A percentile compares a stretch with the other conserved stretches of the same genome.
Conservation (phyloP, 2,888 invertebrate species). For the Tipula vernalis region DNA sequence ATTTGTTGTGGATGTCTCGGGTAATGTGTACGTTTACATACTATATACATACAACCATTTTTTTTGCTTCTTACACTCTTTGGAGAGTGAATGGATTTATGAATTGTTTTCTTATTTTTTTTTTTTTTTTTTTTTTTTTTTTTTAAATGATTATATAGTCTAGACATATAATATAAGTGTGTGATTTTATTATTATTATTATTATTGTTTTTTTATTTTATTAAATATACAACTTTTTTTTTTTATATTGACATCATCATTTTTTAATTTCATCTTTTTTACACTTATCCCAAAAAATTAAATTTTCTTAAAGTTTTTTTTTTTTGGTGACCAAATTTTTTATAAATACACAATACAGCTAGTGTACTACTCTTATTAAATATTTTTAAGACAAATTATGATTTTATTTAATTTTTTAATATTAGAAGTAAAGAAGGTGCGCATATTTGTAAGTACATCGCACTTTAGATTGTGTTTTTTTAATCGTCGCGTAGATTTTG, state of each 20-base stretch:
- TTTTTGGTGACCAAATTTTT: not conserved
- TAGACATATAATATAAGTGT: conserved; percentile 8
- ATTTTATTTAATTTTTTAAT: not conserved
- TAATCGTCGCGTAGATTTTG: not conserved
- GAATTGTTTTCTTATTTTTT: not conserved
- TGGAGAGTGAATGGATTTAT: conserved; percentile 9
- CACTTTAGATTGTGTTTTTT: not conserved
- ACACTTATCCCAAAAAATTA: not conserved
- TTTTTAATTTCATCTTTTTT: not conserved
- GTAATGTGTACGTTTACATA: not conserved
- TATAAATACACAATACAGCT: not conserved
- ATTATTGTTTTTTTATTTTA: not conserved
- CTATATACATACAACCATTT: not conserved
- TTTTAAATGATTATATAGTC: conserved; percentile 8
- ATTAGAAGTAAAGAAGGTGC: not conserved
- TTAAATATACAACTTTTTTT: not conserved
- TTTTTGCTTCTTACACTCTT: not conserved
- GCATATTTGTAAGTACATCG: not conserved
- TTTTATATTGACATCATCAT: not conserved
- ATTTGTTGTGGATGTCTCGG: not conserved
- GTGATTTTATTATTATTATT: not conserved
- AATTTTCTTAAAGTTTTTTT: not conserved
- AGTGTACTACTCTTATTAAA: not conserved
- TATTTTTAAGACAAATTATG: not conserved
- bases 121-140: not conserved